Evolutionary conservation across 2,888 invertebrate species (phyloP).

Genomic region (Tryphoninae sp.): DNA sequence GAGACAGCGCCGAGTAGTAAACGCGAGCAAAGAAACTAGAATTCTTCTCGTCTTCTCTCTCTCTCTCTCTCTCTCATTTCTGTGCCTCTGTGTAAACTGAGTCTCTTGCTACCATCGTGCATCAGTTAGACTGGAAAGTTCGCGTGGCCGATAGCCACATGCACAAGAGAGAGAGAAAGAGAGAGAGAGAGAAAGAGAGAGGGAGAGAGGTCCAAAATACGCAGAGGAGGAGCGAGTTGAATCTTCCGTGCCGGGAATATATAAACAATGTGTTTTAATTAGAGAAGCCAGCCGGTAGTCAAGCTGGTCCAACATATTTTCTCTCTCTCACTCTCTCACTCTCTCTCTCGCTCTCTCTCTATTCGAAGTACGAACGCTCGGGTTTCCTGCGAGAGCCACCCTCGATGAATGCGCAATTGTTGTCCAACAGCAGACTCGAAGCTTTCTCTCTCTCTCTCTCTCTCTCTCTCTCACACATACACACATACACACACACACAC

Average conservation of each 20-base stretch:
- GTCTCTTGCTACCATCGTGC: constrained; percentile 13
- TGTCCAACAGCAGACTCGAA: constrained; percentile 57
- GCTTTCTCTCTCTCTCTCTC: constrained; percentile 9
- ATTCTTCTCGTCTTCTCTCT: constrained; percentile 23
- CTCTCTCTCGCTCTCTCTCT: constrained; percentile 8
- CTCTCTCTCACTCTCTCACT: constrained; percentile 3
- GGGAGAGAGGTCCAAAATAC: constrained; percentile 46
- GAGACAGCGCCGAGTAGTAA: constrained; percentile 16
- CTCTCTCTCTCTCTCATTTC: background rate
- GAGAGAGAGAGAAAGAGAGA: background rate
- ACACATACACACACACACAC: background rate
- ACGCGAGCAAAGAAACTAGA: constrained; percentile 38
- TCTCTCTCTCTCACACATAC: background rate
- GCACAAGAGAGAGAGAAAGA: constrained; percentile 9
- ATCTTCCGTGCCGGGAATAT: constrained; percentile 75
- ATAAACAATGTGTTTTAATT: constrained; percentile 80
- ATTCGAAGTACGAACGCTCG: constrained; percentile 14
- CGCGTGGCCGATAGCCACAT: constrained; percentile 47
- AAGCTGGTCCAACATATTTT: constrained; percentile 57
- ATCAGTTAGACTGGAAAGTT: constrained; percentile 60
- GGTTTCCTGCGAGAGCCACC: constrained; percentile 42
- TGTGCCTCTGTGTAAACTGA: constrained; percentile 5
- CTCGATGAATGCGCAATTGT: constrained; percentile 73
- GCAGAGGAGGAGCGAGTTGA: constrained; percentile 43
- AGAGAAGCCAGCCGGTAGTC: constrained; percentile 67